phyloP scores from a whole-genome alignment of 2,797 vertebrate genomes.

The Enteromius argenteus region DNA sequence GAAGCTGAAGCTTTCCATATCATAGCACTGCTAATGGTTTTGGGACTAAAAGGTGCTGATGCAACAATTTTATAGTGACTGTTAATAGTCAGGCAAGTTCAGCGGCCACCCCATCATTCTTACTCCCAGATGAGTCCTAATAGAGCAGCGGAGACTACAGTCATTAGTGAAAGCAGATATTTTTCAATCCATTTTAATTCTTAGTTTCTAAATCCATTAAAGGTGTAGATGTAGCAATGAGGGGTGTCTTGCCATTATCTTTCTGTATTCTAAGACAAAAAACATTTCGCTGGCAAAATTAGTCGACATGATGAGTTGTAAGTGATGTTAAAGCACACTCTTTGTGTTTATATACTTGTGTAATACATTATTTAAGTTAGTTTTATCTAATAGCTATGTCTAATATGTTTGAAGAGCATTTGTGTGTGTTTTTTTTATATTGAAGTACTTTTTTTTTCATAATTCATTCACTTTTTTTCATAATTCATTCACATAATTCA shows the following conservation, averaged over 20 bases:
- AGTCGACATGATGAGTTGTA: not conserved
- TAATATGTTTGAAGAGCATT: not conserved
- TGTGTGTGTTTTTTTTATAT: not conserved
- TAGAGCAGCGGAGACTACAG: constrained; percentile 69
- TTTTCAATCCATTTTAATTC: constrained; percentile 67
- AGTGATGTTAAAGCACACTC: not conserved
- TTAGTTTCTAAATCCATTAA: constrained; percentile 13
- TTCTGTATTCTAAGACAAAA: not conserved
- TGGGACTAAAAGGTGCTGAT: constrained; percentile 77
- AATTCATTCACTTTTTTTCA: no score
- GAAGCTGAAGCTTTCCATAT: constrained; percentile 69
- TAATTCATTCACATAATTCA: not conserved
- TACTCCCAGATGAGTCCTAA: constrained; percentile 72
- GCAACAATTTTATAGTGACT: constrained; percentile 71
- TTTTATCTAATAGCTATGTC: not conserved
- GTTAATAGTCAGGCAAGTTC: constrained; percentile 79
- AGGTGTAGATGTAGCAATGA: constrained; percentile 1
- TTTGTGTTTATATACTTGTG: constrained; percentile 10
- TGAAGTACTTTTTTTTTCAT: no score
- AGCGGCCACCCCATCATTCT: constrained; percentile 75
- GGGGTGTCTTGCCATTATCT: not conserved
- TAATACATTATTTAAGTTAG: not conserved
- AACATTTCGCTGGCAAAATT: not conserved
- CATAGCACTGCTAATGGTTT: constrained; percentile 69
- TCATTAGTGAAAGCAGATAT: constrained; percentile 72